Base-by-base conservation (phyloP, 1,140 invertebrate genomes). In the Zaprionus kolodkinae region DNA sequence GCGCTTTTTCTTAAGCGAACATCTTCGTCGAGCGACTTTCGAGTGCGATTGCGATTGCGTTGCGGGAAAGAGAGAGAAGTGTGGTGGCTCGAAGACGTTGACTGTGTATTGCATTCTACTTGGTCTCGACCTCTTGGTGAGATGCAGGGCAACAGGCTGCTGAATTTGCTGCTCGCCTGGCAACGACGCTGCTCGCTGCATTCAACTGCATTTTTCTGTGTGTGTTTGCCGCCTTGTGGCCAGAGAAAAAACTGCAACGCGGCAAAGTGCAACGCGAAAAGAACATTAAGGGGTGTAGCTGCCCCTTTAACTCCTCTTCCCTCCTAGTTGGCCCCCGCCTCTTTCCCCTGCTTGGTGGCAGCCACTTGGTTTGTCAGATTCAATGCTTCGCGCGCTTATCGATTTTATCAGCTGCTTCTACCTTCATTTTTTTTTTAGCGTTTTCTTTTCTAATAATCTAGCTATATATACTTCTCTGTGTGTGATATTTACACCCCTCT, bases 131-230 rank as follows among this genome's bases (percentile, higher is more conserved):
- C 78, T 76, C 66, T 38, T 30, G 3, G 27, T 5, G 48, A 78
- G 73, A 76, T 30, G 40, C 56, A 38, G 43, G 35, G 35, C 60
- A 30, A 38, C 60, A 12, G 21, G 35, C 64, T 52, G 75, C 71
- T 69, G 54, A 35, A 5, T 52, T 78, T 88, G 66, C 85, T 88
- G 85, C n/a, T 65, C 85, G 85, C 85, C 85, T 89, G 85, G 76
- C 76, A 61, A 6, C 45, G 72, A 50, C 85, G 81, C 85, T 85
- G 69, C 21, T 79, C 75, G 76, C 69, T 81, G 85, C 85, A 88
- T 81, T 89, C 78, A 57, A 78, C 81, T 88, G 85, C 85, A 88
- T 85, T 88, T 88, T 81, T 81, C 67, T 89, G 64, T 35, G 27
- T 30, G 21, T 21, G 21, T 30, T 7, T 75, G 71, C 73, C 57